Base-by-base conservation (phyloP, 2,797 vertebrate genomes). In the Aeoliscus strigatus region DNA sequence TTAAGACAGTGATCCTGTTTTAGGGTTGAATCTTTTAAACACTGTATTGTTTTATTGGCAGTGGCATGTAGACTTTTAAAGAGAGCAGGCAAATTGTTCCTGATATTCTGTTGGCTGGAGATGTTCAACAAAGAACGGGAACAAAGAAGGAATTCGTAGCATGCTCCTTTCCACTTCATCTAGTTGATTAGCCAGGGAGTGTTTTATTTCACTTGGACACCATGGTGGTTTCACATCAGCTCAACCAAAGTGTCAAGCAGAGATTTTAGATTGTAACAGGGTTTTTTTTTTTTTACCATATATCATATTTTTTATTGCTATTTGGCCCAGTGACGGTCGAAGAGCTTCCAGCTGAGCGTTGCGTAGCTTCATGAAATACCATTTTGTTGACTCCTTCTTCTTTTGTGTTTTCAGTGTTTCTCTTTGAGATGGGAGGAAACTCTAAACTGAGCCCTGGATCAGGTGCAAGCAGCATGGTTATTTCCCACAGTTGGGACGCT, bases 401-500 rank as follows among this genome's bases (percentile, higher is more conserved):
- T 50, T 77, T 70, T 66, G 63, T 66, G 46, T 47, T 47, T 32
- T 38, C 60, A 9, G 39, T 63, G 59, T 81, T 83, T 54, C 49
- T 78, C 53, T 47, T 67, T 39, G 15, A 66, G 72, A 73, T 66
- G 56, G 47, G 31, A 62, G 36, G 79, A 79, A 85, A 88, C 72
- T 79, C 75, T 70, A 85, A 77, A 87, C 86, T 73, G 75, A 80
- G 75, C 55, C 53, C 27, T 58, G 77, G 74, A 88, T 88, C 84
- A 83, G 80, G 81, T 85, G 80, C 79, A 80, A 69, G 42, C 70
- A 53, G 68, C 64, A 50, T 25, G 48, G 49, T 51, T 52, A 63
- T 87, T 90, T 90, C 89, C 87, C 88, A 90, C 85, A 88, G 77
- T 86, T 58, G 27, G 75, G 51, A 59, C 70, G 51, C 51, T 47